Conservation (phyloP, 2,888 invertebrate species). For the Pterobdella sp. region DNA sequence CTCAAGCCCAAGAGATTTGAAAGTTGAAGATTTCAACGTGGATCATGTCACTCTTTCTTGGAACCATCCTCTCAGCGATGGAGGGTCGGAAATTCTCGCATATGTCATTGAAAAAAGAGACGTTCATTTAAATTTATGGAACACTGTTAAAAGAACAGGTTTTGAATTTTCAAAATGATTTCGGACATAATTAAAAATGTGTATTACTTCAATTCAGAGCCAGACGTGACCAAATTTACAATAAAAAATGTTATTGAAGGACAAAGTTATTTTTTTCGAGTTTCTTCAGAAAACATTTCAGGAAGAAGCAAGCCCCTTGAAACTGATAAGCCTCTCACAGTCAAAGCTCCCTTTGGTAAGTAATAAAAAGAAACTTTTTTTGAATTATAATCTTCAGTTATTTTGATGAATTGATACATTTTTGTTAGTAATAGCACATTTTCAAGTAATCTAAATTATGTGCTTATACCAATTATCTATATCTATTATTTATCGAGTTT, state of each 20-base stretch:
- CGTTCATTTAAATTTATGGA: slow-evolving; percentile 31
- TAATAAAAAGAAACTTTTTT: background rate
- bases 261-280: slow-evolving; percentile 66
- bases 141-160: slow-evolving; percentile 29
- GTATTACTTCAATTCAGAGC: slow-evolving; percentile 1
- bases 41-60: slow-evolving; percentile 45
- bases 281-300: slow-evolving; percentile 76
- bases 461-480: no score
- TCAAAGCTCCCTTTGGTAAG: slow-evolving; percentile 58
- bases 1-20: slow-evolving; percentile 40
- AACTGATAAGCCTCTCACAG: slow-evolving; percentile 61
- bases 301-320: slow-evolving; percentile 60
- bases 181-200: background rate
- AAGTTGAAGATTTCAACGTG: slow-evolving; percentile 40
- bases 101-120: slow-evolving; percentile 42
- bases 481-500: no score
- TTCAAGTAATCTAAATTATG: background rate
- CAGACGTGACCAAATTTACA: slow-evolving; percentile 23
- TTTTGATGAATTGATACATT: no score
- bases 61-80: slow-evolving; percentile 47
- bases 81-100: slow-evolving; percentile 41
- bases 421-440: background rate
- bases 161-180: background rate
- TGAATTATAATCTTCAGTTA: background rate
- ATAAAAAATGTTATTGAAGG: slow-evolving; percentile 36